Evolutionary conservation across 1,140 invertebrate genomes (phyloP).

Genomic region (Steinernema feltiae): DNA sequence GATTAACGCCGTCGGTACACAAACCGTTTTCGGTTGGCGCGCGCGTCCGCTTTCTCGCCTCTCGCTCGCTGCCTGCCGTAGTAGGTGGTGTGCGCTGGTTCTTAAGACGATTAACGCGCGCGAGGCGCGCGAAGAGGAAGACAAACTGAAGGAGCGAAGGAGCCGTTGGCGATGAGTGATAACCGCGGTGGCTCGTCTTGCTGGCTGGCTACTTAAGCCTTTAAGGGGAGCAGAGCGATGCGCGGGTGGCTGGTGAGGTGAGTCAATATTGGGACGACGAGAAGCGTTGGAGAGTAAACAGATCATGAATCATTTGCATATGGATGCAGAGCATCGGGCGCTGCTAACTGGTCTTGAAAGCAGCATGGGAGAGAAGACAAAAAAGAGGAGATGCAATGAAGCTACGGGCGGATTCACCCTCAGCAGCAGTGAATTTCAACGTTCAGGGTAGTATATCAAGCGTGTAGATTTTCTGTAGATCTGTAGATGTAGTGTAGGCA

Average conservation of each 20-base stretch:
- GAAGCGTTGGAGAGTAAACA: not conserved
- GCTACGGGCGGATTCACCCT: too few relatives aligned
- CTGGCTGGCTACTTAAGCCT: not conserved
- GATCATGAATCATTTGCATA: slow-evolving; percentile 13
- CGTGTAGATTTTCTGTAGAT: too few relatives aligned
- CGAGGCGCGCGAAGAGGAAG: not conserved
- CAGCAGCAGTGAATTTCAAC: too few relatives aligned
- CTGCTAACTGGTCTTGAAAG: not conserved
- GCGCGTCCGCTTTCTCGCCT: not conserved
- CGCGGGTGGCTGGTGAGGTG: not conserved
- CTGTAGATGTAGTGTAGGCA: too few relatives aligned
- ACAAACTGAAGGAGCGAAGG: not conserved
- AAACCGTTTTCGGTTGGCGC: too few relatives aligned
- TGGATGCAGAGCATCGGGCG: too few relatives aligned
- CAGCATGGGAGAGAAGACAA: not conserved
- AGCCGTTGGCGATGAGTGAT: slow-evolving; percentile 8
- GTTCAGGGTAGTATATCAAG: too few relatives aligned
- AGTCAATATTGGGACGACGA: not conserved
- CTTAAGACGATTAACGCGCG: slow-evolving; percentile 9
- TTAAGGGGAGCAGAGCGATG: not conserved
- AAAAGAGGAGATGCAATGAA: too few relatives aligned
- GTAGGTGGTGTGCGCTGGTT: not conserved
- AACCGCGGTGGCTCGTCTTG: too few relatives aligned
- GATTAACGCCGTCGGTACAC: slow-evolving; percentile 14
- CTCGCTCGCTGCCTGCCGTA: not conserved